These are phyloP conservation scores for Lasioglossum calceatum DNA, from an alignment of 2,888 invertebrate genomes.

Conservation along the genomic window DNA sequence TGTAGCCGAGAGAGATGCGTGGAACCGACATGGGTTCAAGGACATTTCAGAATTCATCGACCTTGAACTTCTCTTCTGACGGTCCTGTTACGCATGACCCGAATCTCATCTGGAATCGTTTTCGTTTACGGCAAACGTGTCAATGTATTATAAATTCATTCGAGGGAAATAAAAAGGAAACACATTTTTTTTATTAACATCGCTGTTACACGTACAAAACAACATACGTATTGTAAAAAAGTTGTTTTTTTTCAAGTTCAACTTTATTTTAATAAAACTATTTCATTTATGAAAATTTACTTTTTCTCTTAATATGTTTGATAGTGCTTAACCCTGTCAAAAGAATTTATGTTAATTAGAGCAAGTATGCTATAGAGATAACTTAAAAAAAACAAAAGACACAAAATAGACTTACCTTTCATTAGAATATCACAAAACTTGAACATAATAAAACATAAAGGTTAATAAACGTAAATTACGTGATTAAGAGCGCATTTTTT, in stretches of 20 bases:
- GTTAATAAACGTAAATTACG: not conserved
- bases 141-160: too few species aligned
- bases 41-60: constrained; percentile 55
- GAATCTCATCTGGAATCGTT: not conserved
- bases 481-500: not conserved
- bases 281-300: too few species aligned
- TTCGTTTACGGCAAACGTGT: not conserved
- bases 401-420: not conserved
- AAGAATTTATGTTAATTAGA: not conserved
- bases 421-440: not conserved
- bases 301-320: too few species aligned
- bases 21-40: constrained; percentile 58
- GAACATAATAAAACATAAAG: not conserved
- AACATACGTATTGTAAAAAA: too few species aligned
- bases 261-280: too few species aligned
- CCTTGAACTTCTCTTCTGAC: constrained; percentile 60
- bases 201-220: too few species aligned
- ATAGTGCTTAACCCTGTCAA: too few species aligned
- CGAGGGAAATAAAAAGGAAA: too few species aligned
- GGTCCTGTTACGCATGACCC: not conserved
- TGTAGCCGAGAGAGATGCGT: constrained; percentile 36
- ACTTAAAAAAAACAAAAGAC: not conserved
- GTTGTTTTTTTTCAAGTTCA: too few species aligned
- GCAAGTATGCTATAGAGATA: not conserved
- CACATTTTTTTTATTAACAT: too few species aligned